phyloP scores from a whole-genome alignment of 2,113 vertebrate species.

The Oncorhynchus clarkii region DNA sequence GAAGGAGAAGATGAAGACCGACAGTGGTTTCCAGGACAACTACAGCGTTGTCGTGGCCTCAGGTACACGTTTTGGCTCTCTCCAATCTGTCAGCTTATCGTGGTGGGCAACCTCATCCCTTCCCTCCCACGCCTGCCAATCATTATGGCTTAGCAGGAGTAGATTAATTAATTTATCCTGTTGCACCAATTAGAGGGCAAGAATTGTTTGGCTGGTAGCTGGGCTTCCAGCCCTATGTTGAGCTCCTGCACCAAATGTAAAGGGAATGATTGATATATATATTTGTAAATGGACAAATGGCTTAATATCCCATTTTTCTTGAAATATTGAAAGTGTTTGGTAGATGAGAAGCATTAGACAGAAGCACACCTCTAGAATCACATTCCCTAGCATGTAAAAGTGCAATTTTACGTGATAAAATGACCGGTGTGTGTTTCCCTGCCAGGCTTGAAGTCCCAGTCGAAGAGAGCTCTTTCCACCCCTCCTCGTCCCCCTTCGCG shows the following conservation, averaged over 20 bases:
- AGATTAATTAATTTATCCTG: background rate
- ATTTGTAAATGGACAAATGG: background rate
- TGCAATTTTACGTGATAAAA: background rate
- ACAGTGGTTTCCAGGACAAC: constrained; percentile 98
- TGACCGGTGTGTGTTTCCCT: background rate
- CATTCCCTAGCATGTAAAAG: background rate
- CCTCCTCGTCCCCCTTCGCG: constrained; percentile 93
- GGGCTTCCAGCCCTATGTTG: background rate
- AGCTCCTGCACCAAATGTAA: background rate
- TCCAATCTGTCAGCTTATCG: background rate
- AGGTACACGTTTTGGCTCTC: constrained; percentile 69
- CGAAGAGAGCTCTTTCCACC: constrained; percentile 91
- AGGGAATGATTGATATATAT: background rate
- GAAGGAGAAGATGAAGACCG: constrained; percentile 97
- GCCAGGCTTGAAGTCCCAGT: constrained; percentile 94
- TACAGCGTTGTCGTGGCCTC: constrained; percentile 98
- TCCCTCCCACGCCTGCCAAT: background rate
- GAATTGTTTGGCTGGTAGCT: background rate
- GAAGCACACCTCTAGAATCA: background rate
- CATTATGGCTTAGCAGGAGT: background rate
- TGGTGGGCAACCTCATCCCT: background rate
- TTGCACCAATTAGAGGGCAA: background rate
- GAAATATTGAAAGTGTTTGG: background rate
- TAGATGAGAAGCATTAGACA: background rate
- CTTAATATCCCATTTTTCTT: too few species aligned